Evolutionary conservation across 2,113 vertebrate genomes (phyloP), one percentile per base, ranked within the genome.

Genomic region (Dipodomys stephensi): DNA sequence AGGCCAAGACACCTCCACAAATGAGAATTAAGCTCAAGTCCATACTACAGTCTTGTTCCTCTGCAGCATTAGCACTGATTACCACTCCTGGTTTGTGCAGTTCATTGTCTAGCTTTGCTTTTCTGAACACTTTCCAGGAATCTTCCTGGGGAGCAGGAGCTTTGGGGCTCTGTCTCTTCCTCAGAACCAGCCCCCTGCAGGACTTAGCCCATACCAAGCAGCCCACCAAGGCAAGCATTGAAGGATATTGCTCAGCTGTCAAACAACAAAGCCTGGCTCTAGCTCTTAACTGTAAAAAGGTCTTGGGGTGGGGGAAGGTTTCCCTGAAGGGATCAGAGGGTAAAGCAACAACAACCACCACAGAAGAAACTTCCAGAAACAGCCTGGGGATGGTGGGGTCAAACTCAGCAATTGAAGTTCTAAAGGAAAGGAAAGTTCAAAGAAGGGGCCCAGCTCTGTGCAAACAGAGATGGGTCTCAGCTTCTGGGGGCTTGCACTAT

Each of bases 111-210:
- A 69, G 15, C 32, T 95, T 88, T 62, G 19, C 30, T 89, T 92
- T 67, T 46, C 87, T 76, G 35, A 86, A 79, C n/a, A 65, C 62
- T 87, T 82, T 60, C 69, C 65, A 91, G 76, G n/a, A 91, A 82
- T 79, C 72, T 69, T 92, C 83, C 35, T 68, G 30, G 6, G 10
- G 27, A 90, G 10, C 19, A 16, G n/a, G 46, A 35, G 4, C 28
- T 53, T 83, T 76, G 62, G n/a, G 27, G 53, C 16, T 60, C 64
- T 18, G 57, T 35, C 16, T 27, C 25, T 28, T 44, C 25, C 78
- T 87, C 28, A n/a, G 18, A 87, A 82, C 78, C 28, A 60, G 64
- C 23, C 83, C 74, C 23, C 25, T 64, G 65, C 2, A n/a, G 23
- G 46, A n/a, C 32, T n/a, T 7, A 23, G 60, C 49, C 30, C 46